Conservation (phyloP, 35 echinoderm and acorn worm species). For the Amphiura filiformis region DNA sequence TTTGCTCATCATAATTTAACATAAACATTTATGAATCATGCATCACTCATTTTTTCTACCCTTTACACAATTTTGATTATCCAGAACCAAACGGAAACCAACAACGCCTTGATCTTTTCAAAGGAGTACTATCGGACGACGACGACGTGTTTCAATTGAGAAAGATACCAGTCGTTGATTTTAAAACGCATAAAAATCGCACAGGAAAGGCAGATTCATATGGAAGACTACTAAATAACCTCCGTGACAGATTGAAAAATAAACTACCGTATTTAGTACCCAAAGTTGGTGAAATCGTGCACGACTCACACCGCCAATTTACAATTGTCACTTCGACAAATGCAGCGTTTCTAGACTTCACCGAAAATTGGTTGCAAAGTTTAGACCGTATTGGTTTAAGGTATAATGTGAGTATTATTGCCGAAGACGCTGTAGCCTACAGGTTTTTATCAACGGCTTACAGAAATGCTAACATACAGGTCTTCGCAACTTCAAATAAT, state of each 20-base stretch:
- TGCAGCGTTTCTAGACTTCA: not conserved
- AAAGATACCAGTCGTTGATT: not conserved
- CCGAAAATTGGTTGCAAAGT: constrained; percentile 12
- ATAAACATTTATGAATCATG: too few relatives aligned
- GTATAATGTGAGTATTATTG: not conserved
- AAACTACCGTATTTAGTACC: not conserved
- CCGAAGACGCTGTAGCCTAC: not conserved
- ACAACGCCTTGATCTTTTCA: too few relatives aligned
- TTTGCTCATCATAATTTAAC: too few relatives aligned
- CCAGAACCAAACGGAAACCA: too few relatives aligned
- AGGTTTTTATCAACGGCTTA: not conserved
- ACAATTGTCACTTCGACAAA: not conserved
- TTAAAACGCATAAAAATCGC: not conserved
- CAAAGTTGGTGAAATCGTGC: not conserved
- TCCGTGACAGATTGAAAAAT: not conserved
- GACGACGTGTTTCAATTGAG: not conserved
- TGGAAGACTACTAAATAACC: not conserved
- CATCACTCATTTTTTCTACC: too few relatives aligned
- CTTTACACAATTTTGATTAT: too few relatives aligned
- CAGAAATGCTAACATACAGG: not conserved
- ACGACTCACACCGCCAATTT: not conserved
- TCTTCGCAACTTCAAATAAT: not conserved
- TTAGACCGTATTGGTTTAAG: not conserved
- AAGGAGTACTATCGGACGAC: not conserved
- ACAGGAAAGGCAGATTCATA: not conserved